Conservation (phyloP, 2,113 vertebrate genomes). For the Alligator sinensis region DNA sequence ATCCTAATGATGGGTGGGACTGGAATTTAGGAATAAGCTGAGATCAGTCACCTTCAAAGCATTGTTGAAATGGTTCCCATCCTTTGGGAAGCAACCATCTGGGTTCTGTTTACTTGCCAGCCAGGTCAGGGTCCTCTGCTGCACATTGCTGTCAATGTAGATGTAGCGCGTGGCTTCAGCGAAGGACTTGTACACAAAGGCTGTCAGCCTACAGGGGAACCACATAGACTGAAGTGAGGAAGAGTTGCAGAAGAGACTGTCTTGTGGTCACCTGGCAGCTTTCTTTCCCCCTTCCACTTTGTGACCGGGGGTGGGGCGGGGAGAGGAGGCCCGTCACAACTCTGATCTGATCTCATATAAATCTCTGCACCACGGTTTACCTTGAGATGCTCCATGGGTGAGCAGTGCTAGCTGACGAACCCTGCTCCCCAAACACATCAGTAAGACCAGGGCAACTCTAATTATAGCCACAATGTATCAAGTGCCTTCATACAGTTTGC, state of each 20-base stretch:
- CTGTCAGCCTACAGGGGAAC: slow-evolving; percentile 69
- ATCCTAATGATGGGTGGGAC: not conserved
- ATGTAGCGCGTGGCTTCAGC: slow-evolving; percentile 53
- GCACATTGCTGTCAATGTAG: slow-evolving; percentile 65
- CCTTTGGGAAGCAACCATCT: slow-evolving; percentile 82
- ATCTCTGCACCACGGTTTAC: not conserved
- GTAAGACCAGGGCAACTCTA: not conserved
- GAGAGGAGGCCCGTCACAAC: not conserved
- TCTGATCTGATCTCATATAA: not conserved
- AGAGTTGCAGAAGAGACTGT: too few species aligned
- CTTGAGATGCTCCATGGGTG: not conserved
- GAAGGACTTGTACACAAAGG: slow-evolving; percentile 71
- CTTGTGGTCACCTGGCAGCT: too few species aligned
- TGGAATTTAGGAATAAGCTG: not conserved
- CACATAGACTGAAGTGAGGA: too few species aligned
- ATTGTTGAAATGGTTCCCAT: slow-evolving; percentile 83
- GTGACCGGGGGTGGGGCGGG: too few species aligned
- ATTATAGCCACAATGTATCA: not conserved
- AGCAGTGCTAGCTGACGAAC: not conserved
- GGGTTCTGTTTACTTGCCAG: slow-evolving; percentile 65
- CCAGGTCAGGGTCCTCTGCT: slow-evolving; percentile 69
- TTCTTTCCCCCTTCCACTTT: not conserved
- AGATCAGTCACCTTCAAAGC: slow-evolving; percentile 82
- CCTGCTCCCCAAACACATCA: not conserved
- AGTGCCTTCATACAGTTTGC: not conserved